A percentile compares a stretch with the other conserved stretches of the same genome.
These are phyloP conservation scores for Lingula anatina DNA, from an alignment of 2,888 invertebrate genomes.

Conservation along the genomic window DNA sequence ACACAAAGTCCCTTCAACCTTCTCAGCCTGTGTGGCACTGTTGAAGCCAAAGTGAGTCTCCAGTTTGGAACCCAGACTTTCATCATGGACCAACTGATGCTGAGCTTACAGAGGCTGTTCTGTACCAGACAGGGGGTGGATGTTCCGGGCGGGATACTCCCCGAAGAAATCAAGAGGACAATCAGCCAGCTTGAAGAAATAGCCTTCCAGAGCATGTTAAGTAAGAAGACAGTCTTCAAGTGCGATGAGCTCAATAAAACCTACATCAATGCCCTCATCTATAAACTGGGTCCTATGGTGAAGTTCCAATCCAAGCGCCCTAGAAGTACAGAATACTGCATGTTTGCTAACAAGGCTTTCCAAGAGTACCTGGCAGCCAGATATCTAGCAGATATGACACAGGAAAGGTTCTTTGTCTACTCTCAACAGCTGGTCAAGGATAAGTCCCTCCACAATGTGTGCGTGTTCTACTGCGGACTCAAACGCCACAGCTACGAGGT, in stretches of 20 bases:
- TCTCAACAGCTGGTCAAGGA: slow-evolving; percentile 4
- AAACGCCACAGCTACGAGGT: too few species aligned
- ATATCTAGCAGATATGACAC: slow-evolving; percentile 23
- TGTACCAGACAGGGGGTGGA: too few species aligned
- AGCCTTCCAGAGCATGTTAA: slow-evolving; percentile 17
- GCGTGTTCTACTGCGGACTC: slow-evolving; percentile 13
- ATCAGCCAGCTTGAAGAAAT: slow-evolving; percentile 20
- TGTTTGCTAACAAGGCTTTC: slow-evolving; percentile 21
- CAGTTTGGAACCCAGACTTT: too few species aligned
- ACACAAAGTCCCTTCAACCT: too few species aligned
- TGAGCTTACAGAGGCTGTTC: too few species aligned
- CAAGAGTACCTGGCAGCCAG: slow-evolving; percentile 33
- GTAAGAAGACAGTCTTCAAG: slow-evolving; percentile 11
- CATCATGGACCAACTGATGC: too few species aligned
- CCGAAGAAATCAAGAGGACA: slow-evolving; percentile 19
- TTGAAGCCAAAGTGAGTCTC: too few species aligned
- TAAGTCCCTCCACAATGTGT: slow-evolving; percentile 6
- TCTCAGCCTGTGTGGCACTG: too few species aligned
- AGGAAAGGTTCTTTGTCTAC: too few species aligned
- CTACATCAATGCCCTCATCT: slow-evolving; percentile 14
- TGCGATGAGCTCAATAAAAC: slow-evolving; percentile 17
- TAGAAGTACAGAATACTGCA: slow-evolving; percentile 10
- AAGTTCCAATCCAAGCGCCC: slow-evolving; percentile 8
- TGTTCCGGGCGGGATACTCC: slow-evolving; percentile 22
- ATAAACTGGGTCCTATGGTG: slow-evolving; percentile 20